Evolutionary conservation across 2,797 vertebrate species (phyloP).

Genomic region (Adelosebastes latens): DNA sequence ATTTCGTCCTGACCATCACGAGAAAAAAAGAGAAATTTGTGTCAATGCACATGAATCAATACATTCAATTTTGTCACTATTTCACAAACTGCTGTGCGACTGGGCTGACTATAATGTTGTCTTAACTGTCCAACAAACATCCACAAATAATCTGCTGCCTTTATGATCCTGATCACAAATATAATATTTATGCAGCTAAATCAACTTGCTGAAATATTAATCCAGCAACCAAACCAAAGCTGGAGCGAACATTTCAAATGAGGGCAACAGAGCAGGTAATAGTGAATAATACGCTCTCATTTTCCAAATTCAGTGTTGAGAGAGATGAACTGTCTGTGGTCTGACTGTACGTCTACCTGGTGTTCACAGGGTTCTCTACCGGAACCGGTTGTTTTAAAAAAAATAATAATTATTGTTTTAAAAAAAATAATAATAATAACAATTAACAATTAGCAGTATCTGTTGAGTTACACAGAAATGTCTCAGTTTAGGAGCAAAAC

Average conservation of each 20-base stretch:
- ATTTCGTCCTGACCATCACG: no score
- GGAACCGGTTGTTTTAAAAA: no score
- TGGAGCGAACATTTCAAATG: conserved; percentile 11
- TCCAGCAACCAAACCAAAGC: conserved; percentile 16
- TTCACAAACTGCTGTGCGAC: no score
- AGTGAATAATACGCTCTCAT: conserved; percentile 1
- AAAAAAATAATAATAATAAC: background rate
- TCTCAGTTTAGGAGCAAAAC: background rate
- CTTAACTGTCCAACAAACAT: background rate
- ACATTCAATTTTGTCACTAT: no score
- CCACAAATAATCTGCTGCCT: background rate
- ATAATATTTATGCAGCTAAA: background rate
- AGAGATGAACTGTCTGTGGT: background rate
- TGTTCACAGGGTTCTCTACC: background rate
- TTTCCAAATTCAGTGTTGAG: background rate
- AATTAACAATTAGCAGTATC: background rate
- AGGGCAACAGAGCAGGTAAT: conserved; percentile 11
- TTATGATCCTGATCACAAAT: conserved; percentile 5
- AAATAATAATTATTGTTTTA: no score
- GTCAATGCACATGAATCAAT: no score
- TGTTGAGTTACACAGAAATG: background rate
- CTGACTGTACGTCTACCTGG: background rate
- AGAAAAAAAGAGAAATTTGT: no score
- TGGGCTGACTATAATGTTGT: no score
- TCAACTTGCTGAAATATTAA: conserved; percentile 14